These are phyloP conservation scores for Propsilocerus akamusi DNA, from an alignment of 1,140 invertebrate species.

Conservation along the genomic window DNA sequence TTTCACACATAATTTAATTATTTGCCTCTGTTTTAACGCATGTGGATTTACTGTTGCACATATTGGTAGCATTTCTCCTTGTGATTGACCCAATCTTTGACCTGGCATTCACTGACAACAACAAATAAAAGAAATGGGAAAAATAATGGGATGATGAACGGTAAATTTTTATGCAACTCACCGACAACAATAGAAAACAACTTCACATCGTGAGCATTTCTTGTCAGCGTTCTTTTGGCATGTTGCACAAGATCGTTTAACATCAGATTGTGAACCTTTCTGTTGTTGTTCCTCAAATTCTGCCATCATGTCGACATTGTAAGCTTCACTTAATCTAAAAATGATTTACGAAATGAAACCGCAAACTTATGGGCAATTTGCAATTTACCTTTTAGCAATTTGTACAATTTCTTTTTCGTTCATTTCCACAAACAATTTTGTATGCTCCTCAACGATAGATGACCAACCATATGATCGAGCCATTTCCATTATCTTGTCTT, in stretches of 20 bases:
- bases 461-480: conserved; percentile 30
- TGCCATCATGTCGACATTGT: conserved; percentile 29
- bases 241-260: conserved; percentile 16
- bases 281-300: conserved; percentile 20
- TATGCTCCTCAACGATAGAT: conserved; percentile 31
- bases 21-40: no score
- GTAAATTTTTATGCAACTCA: conserved; percentile 8
- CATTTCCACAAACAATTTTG: conserved; percentile 28
- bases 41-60: no score
- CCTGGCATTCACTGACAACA: conserved; percentile 29
- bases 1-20: no score
- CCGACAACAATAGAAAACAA: conserved; percentile 27
- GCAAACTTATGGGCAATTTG: no score
- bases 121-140: no score
- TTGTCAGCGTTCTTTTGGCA: no score
- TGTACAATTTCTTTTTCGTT: no score
- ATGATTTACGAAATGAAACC: no score
- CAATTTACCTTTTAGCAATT: no score
- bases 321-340: conserved; percentile 26
- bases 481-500: conserved; percentile 21
- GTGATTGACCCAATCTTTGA: conserved; percentile 27
- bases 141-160: no score
- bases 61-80: conserved; percentile 18
- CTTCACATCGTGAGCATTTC: conserved; percentile 30
- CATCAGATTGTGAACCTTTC: conserved; percentile 8